These are phyloP conservation scores for Myanophis thanlyinensis DNA, from an alignment of 2,113 vertebrate species.

Conservation along the genomic window DNA sequence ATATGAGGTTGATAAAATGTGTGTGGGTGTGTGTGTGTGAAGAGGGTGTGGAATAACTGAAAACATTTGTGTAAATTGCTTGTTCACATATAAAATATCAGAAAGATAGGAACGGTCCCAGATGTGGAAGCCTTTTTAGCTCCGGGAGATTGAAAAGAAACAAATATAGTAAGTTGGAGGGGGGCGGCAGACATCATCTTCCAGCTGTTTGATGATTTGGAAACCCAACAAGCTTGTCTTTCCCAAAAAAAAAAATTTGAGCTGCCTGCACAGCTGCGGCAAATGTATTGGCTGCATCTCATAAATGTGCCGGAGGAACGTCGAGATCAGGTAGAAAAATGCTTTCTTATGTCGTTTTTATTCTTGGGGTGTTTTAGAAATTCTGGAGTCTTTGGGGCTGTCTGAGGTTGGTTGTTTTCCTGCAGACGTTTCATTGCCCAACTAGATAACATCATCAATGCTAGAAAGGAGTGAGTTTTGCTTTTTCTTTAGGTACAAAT, in stretches of 20 bases:
- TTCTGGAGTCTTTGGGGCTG: not conserved
- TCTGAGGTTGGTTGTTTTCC: not conserved
- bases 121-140: slow-evolving; percentile 59
- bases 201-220: slow-evolving; percentile 25
- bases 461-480: not conserved
- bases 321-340: not conserved
- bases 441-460: not conserved
- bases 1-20: slow-evolving; percentile 71
- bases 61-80: slow-evolving; percentile 78
- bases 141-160: slow-evolving; percentile 68
- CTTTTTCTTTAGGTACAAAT: not conserved
- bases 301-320: not conserved
- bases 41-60: slow-evolving; percentile 66
- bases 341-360: not conserved
- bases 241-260: not conserved
- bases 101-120: slow-evolving; percentile 66
- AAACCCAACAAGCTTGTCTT: slow-evolving; percentile 20
- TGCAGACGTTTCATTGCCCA: not conserved
- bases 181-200: not conserved
- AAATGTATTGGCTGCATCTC: not conserved
- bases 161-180: slow-evolving; percentile 59
- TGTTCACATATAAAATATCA: slow-evolving; percentile 76
- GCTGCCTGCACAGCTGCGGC: not conserved
- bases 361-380: not conserved
- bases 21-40: slow-evolving; percentile 22